A percentile compares a stretch with the other conserved stretches of the same genome.
phyloP scores from a whole-genome alignment of 1,140 invertebrate species.

The Zophobas atratus region DNA sequence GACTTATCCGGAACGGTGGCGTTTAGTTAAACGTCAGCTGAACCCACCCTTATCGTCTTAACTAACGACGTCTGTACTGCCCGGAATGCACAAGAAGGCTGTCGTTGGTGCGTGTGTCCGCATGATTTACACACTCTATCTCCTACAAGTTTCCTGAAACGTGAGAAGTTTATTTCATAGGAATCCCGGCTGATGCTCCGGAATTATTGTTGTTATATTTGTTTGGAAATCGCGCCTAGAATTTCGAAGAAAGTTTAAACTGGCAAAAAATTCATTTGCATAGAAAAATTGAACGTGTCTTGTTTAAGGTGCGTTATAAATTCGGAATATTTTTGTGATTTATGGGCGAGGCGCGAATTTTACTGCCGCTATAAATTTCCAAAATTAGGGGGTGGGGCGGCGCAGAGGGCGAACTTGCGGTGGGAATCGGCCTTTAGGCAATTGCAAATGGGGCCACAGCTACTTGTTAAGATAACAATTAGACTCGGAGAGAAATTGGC shows the following conservation, averaged over 20 bases:
- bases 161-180: constrained; percentile 31
- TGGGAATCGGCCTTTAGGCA: constrained; percentile 28
- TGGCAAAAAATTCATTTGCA: constrained; percentile 20
- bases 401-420: constrained; percentile 7
- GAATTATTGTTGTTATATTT: constrained; percentile 33
- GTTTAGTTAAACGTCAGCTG: constrained; percentile 36
- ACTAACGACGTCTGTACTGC: constrained; percentile 31
- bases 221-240: constrained; percentile 4
- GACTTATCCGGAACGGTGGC: background rate
- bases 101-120: constrained; percentile 33
- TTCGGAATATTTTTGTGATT: constrained; percentile 31
- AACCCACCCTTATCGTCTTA: constrained; percentile 35
- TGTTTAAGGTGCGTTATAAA: constrained; percentile 22
- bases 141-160: constrained; percentile 23
- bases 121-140: constrained; percentile 38
- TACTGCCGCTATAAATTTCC: constrained; percentile 25
- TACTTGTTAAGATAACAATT: constrained; percentile 37
- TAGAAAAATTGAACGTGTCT: background rate
- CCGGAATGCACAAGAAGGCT: constrained; percentile 34
- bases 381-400: constrained; percentile 17
- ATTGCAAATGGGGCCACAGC: constrained; percentile 20
- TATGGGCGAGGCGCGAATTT: constrained; percentile 11
- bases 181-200: constrained; percentile 1
- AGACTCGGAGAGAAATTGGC: constrained; percentile 20
- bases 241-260: background rate